Evolutionary conservation across 2,113 vertebrate genomes (phyloP).

Genomic region (Pachycephala philippinensis): DNA sequence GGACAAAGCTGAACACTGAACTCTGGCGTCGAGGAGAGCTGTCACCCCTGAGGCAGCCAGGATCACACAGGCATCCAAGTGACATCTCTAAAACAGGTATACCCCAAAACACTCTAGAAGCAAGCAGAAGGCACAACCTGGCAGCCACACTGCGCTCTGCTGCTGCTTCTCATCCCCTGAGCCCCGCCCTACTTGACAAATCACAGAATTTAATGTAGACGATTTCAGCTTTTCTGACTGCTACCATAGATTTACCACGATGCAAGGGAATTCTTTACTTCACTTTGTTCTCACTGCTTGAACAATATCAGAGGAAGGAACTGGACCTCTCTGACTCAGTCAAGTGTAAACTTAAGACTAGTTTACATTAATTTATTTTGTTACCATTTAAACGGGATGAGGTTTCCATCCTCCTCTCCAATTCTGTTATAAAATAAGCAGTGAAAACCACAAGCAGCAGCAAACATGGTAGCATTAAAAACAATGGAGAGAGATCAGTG

Average conservation of each 20-base stretch:
- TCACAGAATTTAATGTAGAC: neutral
- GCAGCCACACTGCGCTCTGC: neutral
- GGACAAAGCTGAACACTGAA: neutral
- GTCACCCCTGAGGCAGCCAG: neutral
- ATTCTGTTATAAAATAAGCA: neutral
- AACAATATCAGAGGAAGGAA: neutral
- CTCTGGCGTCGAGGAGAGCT: accelerated
- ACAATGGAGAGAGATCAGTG: accelerated
- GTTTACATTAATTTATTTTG: neutral
- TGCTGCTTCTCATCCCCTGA: neutral
- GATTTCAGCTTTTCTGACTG: neutral
- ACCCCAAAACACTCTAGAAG: neutral
- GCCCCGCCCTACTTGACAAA: neutral
- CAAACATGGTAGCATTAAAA: neutral
- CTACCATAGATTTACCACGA: neutral
- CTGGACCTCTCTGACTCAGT: neutral
- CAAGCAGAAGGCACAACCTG: neutral
- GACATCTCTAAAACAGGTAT: neutral
- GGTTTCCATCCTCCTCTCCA: neutral
- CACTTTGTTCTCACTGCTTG: neutral
- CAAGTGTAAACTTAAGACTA: neutral
- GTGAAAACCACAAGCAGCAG: neutral
- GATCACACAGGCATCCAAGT: neutral
- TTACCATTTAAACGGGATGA: neutral
- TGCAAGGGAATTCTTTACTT: neutral